Percentiles rank a stretch among this genome's conserved stretches.
These are phyloP conservation scores for Anguilla obscura DNA, from an alignment of 2,797 vertebrate species.

Conservation along the genomic window DNA sequence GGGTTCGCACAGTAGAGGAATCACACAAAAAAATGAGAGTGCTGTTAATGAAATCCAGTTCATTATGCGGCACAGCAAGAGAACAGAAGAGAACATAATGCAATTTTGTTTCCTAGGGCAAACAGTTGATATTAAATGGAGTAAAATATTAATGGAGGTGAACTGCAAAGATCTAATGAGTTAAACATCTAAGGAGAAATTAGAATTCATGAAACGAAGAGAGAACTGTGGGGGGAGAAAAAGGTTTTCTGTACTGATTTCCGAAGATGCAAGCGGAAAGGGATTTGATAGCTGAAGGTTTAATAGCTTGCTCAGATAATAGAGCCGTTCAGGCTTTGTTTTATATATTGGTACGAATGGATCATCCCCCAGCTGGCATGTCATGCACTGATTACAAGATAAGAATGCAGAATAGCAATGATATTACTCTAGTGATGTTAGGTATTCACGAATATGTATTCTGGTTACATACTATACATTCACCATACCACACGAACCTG, in stretches of 20 bases:
- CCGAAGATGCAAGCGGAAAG: neutral
- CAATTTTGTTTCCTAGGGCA: conserved; percentile 6
- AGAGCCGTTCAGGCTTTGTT: neutral
- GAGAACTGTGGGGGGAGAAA: neutral
- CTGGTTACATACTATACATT: neutral
- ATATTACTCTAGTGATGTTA: neutral
- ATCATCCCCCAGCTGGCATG: neutral
- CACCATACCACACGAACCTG: neutral
- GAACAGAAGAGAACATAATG: neutral
- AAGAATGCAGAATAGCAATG: neutral
- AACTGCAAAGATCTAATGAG: conserved; percentile 22
- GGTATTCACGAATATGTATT: neutral
- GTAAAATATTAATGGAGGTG: conserved; percentile 3
- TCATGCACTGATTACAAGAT: neutral
- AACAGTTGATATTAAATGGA: neutral
- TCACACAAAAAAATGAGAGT: neutral
- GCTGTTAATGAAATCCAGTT: neutral
- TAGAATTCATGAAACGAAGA: neutral
- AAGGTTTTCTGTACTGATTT: neutral
- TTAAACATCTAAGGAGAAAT: conserved; percentile 9
- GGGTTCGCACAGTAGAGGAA: neutral
- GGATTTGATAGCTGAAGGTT: neutral
- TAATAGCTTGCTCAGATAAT: conserved; percentile 2
- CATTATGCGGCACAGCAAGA: neutral
- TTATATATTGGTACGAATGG: neutral